Base-by-base conservation (phyloP, 2,888 invertebrate genomes). In the Nephrocerus scutellatus region DNA sequence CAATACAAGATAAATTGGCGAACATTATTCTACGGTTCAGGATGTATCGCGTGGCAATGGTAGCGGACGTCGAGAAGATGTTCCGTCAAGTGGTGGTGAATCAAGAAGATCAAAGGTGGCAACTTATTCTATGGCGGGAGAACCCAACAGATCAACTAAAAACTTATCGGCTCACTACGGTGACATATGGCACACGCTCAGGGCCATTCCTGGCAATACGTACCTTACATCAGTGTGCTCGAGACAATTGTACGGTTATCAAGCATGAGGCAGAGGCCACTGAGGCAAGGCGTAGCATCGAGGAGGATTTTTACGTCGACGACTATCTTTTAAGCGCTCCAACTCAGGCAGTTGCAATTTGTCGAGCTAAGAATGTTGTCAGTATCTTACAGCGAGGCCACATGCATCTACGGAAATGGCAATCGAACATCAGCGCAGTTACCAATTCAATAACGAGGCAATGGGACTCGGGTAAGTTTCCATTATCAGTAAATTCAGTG, bases 161-260 rank as follows among this genome's bases (percentile, higher is more conserved):
- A 6, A 30, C 25, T 9, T 30, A 35, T 25, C 21, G 20, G 8
- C 25, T 40, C 3, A 40, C 13, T n/a, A 40, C 39, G 9, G 39
- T 40, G 13, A 40, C 35, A 7, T 40, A 40, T 39, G 34, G 39
- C 20, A 40, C 30, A 21, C 25, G 35, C 16, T 40, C 35, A 13
- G 35, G 28, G 2, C 39, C 35, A 14, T 35, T 35, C 20, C 22
- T 35, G n/a, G n/a, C n/a, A n/a, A n/a, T n/a, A n/a, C n/a, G n/a
- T n/a, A n/a, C n/a, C n/a, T n/a, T n/a, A n/a, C n/a, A n/a, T n/a
- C n/a, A n/a, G n/a, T n/a, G n/a, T n/a, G n/a, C n/a, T n/a, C n/a
- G n/a, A n/a, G n/a, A 29, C 10, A 39, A 39, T 15, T 26, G 20
- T 12, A 26, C 20, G 26, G 18, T 25, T 10, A 34, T 25, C 6